Base-by-base conservation (phyloP, 2,888 invertebrate species). In the Heliothis peltigera region DNA sequence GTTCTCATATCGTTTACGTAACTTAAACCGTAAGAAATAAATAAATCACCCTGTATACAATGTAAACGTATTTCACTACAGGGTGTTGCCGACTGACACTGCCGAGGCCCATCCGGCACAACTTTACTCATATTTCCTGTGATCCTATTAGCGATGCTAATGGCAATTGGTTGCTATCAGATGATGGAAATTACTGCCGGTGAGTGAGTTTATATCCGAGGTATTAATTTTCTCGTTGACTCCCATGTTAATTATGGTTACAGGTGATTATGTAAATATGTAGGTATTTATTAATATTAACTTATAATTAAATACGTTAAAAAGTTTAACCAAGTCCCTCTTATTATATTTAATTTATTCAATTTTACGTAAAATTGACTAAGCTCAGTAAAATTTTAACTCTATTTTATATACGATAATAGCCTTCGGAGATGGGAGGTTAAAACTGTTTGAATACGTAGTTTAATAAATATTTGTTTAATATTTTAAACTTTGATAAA, bases 71-170 rank as follows among this genome's bases (percentile, higher is more conserved):
- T 76, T 77, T 76, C 67, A 71, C 75, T 73, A 72, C 51, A 63
- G 63, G 64, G 63, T 75, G 78, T 75, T 64, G 72, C 71, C 67
- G 62, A 60, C 75, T 70, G 81, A 79, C 79, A 79, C 70, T 61
- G 44, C 49, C 62, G 70, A 68, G 69, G 72, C 64, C 66, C 78
- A 77, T 83, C 84, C 85, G 84, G 74, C 57, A 77, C 82, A 78
- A 84, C 84, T 84, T 85, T 80, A 73, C 84, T 84, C 84, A 80
- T 84, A 85, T 82, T 83, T 84, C 85, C 84, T 79, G 80, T 73
- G 61, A 47, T 19, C 12, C 21, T 75, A 79, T 81, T 82, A 83
- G 58, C 62, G 52, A 52, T 63, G 21, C 25, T 10, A 21, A 70
- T 79, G 15, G 79, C 47, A 76, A 65, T 28, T 62, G 10, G 42